Percentiles rank a stretch among this genome's conserved stretches.
Evolutionary conservation across 92 coral and sea anemone genomes (phyloP).

Genomic region (Chrysogorgia sp.): DNA sequence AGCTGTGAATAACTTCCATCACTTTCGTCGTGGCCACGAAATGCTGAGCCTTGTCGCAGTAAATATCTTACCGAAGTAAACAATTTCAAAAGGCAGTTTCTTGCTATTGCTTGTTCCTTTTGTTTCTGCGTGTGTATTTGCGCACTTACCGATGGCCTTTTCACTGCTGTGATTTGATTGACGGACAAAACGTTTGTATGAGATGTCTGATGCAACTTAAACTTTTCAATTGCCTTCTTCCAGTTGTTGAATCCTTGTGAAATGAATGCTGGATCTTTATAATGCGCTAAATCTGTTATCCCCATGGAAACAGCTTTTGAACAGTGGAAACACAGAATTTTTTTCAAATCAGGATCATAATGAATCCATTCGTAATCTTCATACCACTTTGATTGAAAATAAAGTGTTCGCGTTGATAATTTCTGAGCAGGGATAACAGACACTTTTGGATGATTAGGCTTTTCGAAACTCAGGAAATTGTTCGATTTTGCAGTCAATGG

Average conservation of each 20-base stretch:
- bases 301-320: conserved; percentile 30
- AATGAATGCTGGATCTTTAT: conserved; percentile 30
- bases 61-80: conserved; percentile 22
- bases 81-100: too few species aligned
- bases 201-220: conserved; percentile 33
- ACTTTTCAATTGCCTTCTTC: conserved; percentile 34
- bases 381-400: conserved; percentile 36
- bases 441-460: conserved; percentile 22
- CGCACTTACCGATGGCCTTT: too few species aligned
- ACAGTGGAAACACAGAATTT: conserved; percentile 29
- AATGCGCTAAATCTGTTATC: conserved; percentile 28
- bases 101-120: too few species aligned
- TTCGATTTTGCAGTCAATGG: conserved; percentile 33
- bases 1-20: too few species aligned
- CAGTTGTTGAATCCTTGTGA: too few species aligned
- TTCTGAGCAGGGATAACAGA: conserved; percentile 32
- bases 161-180: too few species aligned
- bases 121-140: conserved; percentile 44
- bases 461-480: conserved; percentile 22
- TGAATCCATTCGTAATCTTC: conserved; percentile 37
- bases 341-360: conserved; percentile 31
- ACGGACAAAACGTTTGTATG: conserved; percentile 34
- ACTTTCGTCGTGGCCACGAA: too few species aligned
- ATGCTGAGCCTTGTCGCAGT: too few species aligned
- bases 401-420: conserved; percentile 34